Evolutionary conservation across 2,888 invertebrate genomes (phyloP), one percentile per base, ranked within the genome.

Genomic region (Epinotia brunnichana): DNA sequence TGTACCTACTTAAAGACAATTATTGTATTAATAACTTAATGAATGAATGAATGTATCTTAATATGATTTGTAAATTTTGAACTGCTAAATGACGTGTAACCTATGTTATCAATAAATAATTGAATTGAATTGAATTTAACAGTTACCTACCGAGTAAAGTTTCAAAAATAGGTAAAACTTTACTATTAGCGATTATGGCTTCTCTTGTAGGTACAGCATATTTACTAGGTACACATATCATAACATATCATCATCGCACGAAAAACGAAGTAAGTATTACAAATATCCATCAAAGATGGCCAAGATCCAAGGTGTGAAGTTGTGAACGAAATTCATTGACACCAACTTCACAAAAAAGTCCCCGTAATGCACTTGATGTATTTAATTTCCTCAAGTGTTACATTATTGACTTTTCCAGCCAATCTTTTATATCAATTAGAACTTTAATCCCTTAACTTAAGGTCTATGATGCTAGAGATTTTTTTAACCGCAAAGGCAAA

Each of bases 361-460:
- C 48, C 15, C 15, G 68, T 68, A 61, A 67, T 56, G 60, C 66
- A 67, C 48, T 72, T 67, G 61, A 61, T 11, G 53, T 67, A 59
- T 57, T 63, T 62, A 57, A 57, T 51, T 70, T 62, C 24, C 51
- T 73, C 57, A 57, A 68, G 72, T 68, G 72, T 51, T 73, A 67
- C 69, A 62, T 53, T 67, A 61, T 61, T 56, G 67, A 66, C 54
- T 71, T 61, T 60, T 56, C 41, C 35, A 60, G 56, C 35, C 66
- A 53, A 61, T 61, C 67, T 13, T 11, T 3, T 1, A 17, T 17
- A 21, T 29, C 3, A 71, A 60, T 71, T 41, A 56, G 17, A 35
- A 35, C 67, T 68, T 61, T 72, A 44, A 24, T 39, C 19, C 56
- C 11, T 61, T 56, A n/a, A 54, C 41, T 62, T 72, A 62, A 48